Evolutionary conservation across 2,888 invertebrate species (phyloP).

Genomic region (Pristionchus fissidentatus): DNA sequence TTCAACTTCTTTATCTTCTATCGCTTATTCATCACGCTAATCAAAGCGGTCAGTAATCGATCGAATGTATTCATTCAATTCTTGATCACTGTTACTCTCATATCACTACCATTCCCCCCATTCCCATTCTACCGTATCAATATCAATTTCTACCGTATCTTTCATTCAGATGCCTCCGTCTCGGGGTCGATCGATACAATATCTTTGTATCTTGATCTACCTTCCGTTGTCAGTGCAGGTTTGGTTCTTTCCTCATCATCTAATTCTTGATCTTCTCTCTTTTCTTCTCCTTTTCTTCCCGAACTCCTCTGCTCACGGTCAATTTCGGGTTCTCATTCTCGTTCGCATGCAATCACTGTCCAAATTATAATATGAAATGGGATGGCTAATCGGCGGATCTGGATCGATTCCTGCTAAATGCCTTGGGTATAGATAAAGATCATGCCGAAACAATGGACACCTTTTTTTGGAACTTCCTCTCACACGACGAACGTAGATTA

Average conservation of each 20-base stretch:
- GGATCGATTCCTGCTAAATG: neutral
- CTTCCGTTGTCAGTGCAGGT: neutral
- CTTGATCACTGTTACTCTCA: neutral
- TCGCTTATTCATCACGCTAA: neutral
- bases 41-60: neutral
- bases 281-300: neutral
- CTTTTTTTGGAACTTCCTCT: slow-evolving; percentile 2
- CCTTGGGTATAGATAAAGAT: neutral
- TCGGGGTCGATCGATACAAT: neutral
- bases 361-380: slow-evolving; percentile 28
- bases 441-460: neutral
- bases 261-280: slow-evolving; percentile 13
- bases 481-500: too few species aligned
- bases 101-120: too few species aligned
- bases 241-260: neutral
- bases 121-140: neutral
- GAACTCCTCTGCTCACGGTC: neutral
- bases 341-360: neutral
- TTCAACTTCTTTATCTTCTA: slow-evolving; percentile 22
- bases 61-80: neutral
- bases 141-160: neutral
- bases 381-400: neutral
- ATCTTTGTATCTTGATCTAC: neutral
- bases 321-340: neutral
- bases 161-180: slow-evolving; percentile 14